These are phyloP conservation scores for Lycia hirtaria DNA, from an alignment of 2,888 invertebrate species.

Conservation along the genomic window DNA sequence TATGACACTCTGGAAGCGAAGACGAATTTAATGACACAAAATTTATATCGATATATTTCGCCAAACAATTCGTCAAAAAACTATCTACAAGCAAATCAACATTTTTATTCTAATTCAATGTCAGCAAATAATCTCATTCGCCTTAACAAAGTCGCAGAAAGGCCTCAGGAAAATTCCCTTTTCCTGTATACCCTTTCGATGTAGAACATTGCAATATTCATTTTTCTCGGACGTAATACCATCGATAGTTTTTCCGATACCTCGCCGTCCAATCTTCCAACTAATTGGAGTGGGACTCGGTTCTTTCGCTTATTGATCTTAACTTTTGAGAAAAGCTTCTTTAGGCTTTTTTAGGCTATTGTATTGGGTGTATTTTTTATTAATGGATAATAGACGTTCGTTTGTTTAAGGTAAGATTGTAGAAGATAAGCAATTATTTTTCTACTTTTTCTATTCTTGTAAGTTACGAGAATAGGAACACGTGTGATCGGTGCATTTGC, in stretches of 20 bases:
- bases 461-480: too few relatives aligned
- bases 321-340: neutral
- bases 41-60: neutral
- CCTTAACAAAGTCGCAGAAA: constrained; percentile 1
- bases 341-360: neutral
- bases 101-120: constrained; percentile 16
- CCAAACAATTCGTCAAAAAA: neutral
- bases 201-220: constrained; percentile 14
- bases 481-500: too few relatives aligned
- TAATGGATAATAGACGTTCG: too few relatives aligned
- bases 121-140: constrained; percentile 7
- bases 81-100: neutral
- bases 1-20: too few relatives aligned
- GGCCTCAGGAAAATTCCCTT: constrained; percentile 3
- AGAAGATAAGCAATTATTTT: neutral
- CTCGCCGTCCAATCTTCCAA: constrained; percentile 15
- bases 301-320: constrained; percentile 1
- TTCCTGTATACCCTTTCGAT: constrained; percentile 9
- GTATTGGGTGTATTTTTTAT: neutral
- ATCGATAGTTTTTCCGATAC: constrained; percentile 21
- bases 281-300: constrained; percentile 24
- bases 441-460: neutral
- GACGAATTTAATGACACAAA: too few relatives aligned
- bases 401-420: too few relatives aligned
- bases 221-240: constrained; percentile 16